Conservation (phyloP, 2,113 vertebrate species). For the Sinocyclocheilus maitianheensis region DNA sequence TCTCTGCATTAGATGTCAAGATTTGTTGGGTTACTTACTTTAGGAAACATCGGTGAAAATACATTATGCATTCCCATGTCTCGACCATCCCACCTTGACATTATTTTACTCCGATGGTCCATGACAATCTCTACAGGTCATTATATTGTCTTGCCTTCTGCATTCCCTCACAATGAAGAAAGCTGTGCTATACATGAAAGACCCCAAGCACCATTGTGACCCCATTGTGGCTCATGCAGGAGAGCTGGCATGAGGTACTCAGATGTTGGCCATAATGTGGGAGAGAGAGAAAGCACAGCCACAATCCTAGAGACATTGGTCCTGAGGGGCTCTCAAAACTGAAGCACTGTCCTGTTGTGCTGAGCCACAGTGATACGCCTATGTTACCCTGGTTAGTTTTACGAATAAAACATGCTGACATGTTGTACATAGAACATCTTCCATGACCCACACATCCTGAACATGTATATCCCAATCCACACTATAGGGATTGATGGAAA, state of each 20-base stretch:
- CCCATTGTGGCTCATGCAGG: neutral
- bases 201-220: no score
- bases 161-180: neutral
- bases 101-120: neutral
- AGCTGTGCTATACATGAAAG: neutral
- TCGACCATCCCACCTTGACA: neutral
- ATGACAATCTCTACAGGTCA: neutral
- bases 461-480: neutral
- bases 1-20: neutral
- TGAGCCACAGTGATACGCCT: neutral
- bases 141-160: neutral
- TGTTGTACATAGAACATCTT: conserved; percentile 1
- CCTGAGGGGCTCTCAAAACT: conserved; percentile 2
- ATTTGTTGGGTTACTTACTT: neutral
- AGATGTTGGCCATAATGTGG: neutral
- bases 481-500: neutral
- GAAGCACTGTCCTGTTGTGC: neutral
- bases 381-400: neutral
- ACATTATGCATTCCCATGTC: neutral
- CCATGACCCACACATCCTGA: neutral
- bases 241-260: conserved; percentile 1
- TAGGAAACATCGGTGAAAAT: neutral
- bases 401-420: conserved; percentile 8
- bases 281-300: neutral
- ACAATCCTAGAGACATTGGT: neutral